Percentiles rank a stretch among this genome's conserved stretches.
Conservation (phyloP, 1,140 invertebrate genomes). For the Brachionus calyciflorus region DNA sequence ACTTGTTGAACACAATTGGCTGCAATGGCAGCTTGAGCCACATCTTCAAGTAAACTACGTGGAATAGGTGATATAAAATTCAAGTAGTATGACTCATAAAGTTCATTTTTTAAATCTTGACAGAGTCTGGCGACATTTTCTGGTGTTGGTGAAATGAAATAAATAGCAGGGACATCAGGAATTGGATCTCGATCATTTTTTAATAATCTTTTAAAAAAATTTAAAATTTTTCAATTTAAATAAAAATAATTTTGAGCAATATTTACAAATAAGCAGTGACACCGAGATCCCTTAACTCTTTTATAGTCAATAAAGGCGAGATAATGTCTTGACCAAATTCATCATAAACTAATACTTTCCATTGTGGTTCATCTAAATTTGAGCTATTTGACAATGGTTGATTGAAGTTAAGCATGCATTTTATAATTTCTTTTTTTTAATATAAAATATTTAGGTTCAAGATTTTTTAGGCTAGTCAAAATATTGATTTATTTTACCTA, state of each 20-base stretch:
- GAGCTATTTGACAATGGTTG: background rate
- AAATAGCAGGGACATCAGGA: slow-evolving; percentile 95
- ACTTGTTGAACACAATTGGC: slow-evolving; percentile 75
- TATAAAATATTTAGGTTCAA: too few species aligned
- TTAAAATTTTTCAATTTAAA: slow-evolving; percentile 45
- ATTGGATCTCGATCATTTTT: slow-evolving; percentile 91
- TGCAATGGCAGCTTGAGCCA: slow-evolving; percentile 84
- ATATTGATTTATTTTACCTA: slow-evolving; percentile 35
- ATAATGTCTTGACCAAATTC: slow-evolving; percentile 94
- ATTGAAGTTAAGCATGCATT: slow-evolving; percentile 46
- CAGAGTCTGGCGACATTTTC: slow-evolving; percentile 92
- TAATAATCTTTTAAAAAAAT: slow-evolving; percentile 63
- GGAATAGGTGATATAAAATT: slow-evolving; percentile 97
- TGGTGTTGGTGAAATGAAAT: slow-evolving; percentile 94
- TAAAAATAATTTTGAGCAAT: background rate
- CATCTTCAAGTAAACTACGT: slow-evolving; percentile 87
- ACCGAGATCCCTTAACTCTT: slow-evolving; percentile 89
- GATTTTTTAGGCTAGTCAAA: too few species aligned
- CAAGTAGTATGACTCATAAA: slow-evolving; percentile 89
- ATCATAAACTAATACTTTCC: slow-evolving; percentile 83
- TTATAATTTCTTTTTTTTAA: background rate
- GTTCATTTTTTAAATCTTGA: slow-evolving; percentile 66
- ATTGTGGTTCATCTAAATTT: slow-evolving; percentile 25
- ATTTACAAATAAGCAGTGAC: slow-evolving; percentile 93
- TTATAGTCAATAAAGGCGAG: slow-evolving; percentile 89